Evolutionary conservation across 2,888 invertebrate genomes (phyloP).

Genomic region (Polietes domitor): DNA sequence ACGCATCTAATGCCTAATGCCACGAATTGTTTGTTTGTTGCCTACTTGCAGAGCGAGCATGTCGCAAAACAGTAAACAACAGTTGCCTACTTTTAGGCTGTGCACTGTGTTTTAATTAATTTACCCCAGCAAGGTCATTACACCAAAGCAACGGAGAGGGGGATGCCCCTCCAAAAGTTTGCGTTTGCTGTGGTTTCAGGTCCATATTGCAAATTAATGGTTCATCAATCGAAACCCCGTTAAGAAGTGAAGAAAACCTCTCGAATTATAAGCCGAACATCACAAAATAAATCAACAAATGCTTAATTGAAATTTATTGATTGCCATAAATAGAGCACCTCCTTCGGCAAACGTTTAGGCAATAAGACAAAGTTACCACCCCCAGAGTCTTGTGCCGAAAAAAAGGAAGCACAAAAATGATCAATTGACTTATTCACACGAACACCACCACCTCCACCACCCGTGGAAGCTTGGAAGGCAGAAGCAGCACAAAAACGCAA

Average conservation of each 20-base stretch:
- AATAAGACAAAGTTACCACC: not conserved
- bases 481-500: not conserved
- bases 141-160: not conserved
- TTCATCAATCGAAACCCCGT: not conserved
- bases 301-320: constrained; percentile 65
- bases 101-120: not conserved
- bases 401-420: not conserved
- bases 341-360: constrained; percentile 11
- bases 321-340: constrained; percentile 35
- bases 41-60: not conserved
- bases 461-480: not conserved
- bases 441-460: not conserved
- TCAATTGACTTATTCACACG: constrained; percentile 39
- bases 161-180: not conserved
- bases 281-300: constrained; percentile 49
- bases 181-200: not conserved
- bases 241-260: not conserved
- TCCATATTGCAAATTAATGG: not conserved
- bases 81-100: not conserved
- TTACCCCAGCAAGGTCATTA: not conserved
- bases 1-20: no score
- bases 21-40: no score
- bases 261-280: not conserved
- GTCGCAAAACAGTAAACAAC: not conserved
- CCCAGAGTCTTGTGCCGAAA: no score